Percentiles rank a stretch among this genome's conserved stretches.
These are phyloP conservation scores for Galerucella calmariensis DNA, from an alignment of 2,888 invertebrate genomes.

Conservation along the genomic window DNA sequence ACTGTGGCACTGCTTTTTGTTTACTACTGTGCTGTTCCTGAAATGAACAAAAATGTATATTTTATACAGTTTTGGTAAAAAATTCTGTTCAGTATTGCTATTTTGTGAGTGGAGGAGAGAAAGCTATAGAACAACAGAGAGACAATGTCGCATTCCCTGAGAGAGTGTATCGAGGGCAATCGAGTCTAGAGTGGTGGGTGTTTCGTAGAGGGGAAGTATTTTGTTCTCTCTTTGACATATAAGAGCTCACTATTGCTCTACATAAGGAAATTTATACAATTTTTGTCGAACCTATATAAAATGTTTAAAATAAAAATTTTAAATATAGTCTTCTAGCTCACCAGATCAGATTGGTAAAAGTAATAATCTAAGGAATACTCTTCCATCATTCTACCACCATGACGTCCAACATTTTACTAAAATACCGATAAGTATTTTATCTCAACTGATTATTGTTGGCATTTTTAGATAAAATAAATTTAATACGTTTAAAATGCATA, in stretches of 20 bases:
- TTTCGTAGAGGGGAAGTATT: too few species aligned
- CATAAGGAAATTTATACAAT: too few species aligned
- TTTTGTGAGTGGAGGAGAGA: too few species aligned
- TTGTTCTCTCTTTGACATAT: too few species aligned
- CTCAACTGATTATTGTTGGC: conserved; percentile 25
- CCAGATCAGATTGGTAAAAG: conserved; percentile 19
- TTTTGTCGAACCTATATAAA: too few species aligned
- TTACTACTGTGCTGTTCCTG: conserved; percentile 59
- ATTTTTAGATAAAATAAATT: conserved; percentile 32
- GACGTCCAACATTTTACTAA: conserved; percentile 16
- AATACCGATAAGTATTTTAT: conserved; percentile 24
- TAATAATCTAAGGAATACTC: conserved; percentile 19
- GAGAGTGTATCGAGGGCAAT: too few species aligned
- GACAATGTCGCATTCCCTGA: too few species aligned
- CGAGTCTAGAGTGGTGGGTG: too few species aligned
- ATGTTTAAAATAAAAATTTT: too few species aligned
- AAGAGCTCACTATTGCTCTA: too few species aligned
- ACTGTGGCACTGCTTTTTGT: conserved; percentile 68
- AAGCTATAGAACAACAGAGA: too few species aligned
- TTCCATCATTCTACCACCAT: conserved; percentile 24
- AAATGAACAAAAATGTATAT: conserved; percentile 22
- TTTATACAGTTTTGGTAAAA: neutral
- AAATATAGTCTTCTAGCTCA: neutral
- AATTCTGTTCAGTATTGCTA: neutral
- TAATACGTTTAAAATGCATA: conserved; percentile 23